phyloP scores from a whole-genome alignment of 1,140 invertebrate species.

The Archivesica marissinica region DNA sequence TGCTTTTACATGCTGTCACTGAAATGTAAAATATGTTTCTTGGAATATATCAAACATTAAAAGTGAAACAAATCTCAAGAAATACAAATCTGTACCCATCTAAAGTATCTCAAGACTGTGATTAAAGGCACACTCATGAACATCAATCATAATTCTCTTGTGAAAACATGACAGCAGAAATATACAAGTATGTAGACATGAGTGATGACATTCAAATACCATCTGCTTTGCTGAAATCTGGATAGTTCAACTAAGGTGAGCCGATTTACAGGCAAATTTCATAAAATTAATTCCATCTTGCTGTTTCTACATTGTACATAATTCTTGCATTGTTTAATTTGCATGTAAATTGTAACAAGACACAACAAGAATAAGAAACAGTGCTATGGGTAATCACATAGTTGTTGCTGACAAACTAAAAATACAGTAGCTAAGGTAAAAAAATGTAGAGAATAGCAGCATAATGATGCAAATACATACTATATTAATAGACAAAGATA shows the following conservation, averaged over 20 bases:
- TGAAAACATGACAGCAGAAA: conserved; percentile 19
- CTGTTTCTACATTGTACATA: too few species aligned
- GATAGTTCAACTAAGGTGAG: background rate
- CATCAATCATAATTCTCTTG: conserved; percentile 24
- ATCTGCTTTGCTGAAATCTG: conserved; percentile 3
- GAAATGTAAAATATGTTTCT: conserved; percentile 25
- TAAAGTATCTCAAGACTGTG: conserved; percentile 22
- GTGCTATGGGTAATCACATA: too few species aligned
- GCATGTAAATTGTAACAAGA: too few species aligned
- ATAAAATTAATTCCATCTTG: background rate
- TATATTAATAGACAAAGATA: too few species aligned
- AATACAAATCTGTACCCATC: background rate
- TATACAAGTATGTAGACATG: conserved; percentile 14
- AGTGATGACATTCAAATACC: conserved; percentile 24
- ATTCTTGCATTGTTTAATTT: too few species aligned
- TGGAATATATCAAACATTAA: conserved; percentile 14
- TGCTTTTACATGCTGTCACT: background rate
- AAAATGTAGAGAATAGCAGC: too few species aligned
- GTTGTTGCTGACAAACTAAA: too few species aligned
- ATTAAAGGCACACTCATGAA: conserved; percentile 3
- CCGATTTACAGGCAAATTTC: background rate
- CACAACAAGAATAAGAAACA: too few species aligned
- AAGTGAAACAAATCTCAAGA: conserved; percentile 11
- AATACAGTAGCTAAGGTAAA: too few species aligned
- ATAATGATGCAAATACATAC: too few species aligned